phyloP scores from a whole-genome alignment of 2,797 vertebrate genomes.

The Brotula barbata region DNA sequence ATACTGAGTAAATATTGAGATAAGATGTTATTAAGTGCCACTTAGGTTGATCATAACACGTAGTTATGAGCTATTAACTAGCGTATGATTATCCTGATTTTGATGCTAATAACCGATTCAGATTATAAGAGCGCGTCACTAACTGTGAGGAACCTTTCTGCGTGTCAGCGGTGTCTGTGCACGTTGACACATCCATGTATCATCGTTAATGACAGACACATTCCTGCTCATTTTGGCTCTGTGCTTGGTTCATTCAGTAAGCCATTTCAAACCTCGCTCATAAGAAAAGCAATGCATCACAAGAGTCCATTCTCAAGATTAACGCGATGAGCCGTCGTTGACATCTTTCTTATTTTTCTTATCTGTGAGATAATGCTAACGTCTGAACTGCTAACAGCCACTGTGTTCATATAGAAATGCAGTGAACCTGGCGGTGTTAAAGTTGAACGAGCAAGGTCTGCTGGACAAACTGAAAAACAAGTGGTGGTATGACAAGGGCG shows the following conservation, averaged over 20 bases:
- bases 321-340: background rate
- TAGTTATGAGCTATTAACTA: background rate
- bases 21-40: too few relatives aligned
- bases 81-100: background rate
- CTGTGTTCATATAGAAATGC: constrained; percentile 99
- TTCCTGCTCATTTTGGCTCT: background rate
- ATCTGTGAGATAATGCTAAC: constrained; percentile 17
- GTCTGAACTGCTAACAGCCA: constrained; percentile 76
- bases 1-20: too few relatives aligned
- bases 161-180: background rate
- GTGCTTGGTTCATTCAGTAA: background rate
- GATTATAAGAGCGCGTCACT: too few relatives aligned
- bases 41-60: background rate
- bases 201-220: background rate
- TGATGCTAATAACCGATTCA: too few relatives aligned
- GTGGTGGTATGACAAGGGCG: constrained; percentile 99
- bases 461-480: constrained; percentile 99
- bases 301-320: background rate
- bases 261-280: background rate
- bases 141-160: background rate
- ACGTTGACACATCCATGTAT: background rate
- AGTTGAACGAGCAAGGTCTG: constrained; percentile 99
- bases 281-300: background rate
- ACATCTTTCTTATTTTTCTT: too few relatives aligned
- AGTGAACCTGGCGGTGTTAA: constrained; percentile 99